Percentiles rank a stretch among this genome's conserved stretches.
Evolutionary conservation across 2,888 invertebrate species (phyloP).

Genomic region (Dryocosmus kuriphilus): DNA sequence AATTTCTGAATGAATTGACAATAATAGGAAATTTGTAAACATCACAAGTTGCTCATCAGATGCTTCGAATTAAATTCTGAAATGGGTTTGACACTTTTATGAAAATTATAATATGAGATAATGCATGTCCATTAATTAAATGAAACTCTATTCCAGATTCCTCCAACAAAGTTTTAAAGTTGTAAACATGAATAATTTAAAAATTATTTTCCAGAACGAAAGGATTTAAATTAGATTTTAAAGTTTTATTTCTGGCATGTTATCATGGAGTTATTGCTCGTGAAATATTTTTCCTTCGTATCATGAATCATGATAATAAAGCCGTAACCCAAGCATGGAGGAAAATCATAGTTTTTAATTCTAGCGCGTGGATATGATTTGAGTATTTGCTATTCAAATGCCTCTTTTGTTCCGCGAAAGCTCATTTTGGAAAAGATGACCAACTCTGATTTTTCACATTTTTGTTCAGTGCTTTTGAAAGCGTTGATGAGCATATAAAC

Average conservation of each 20-base stretch:
- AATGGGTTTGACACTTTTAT: too few species aligned
- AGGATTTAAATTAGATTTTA: not conserved
- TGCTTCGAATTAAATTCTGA: too few species aligned
- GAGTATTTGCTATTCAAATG: conserved; percentile 26
- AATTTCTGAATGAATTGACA: not conserved
- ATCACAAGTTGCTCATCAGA: not conserved
- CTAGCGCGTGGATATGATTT: not conserved
- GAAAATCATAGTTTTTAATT: conserved; percentile 4
- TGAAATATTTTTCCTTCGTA: conserved; percentile 32
- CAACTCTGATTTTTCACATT: conserved; percentile 36
- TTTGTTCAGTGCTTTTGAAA: conserved; percentile 22
- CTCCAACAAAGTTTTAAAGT: not conserved
- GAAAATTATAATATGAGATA: too few species aligned
- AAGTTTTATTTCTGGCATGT: conserved; percentile 28
- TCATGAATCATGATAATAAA: conserved; percentile 27
- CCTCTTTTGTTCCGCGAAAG: conserved; percentile 20
- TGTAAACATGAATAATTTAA: not conserved
- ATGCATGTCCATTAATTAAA: not conserved
- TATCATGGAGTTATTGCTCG: conserved; percentile 7
- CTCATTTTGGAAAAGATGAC: conserved; percentile 36
- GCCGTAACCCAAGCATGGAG: not conserved
- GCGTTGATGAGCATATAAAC: conserved; percentile 33
- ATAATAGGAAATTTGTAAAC: not conserved
- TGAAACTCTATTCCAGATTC: not conserved
- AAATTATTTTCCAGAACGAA: not conserved